phyloP scores from a whole-genome alignment of 2,888 invertebrate genomes.

The Synergus gifuensis region DNA sequence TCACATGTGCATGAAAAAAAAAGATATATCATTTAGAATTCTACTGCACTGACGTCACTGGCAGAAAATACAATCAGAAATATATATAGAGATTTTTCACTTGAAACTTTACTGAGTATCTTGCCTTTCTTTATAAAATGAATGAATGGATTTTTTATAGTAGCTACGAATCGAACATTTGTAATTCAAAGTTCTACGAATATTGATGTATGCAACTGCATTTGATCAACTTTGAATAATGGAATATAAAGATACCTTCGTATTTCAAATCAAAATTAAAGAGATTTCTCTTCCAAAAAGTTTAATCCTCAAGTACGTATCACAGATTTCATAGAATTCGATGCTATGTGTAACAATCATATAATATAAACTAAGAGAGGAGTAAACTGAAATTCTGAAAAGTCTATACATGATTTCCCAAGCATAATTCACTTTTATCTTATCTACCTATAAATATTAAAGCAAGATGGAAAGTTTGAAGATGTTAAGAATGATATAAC shows the following conservation, averaged over 20 bases:
- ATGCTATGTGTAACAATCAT: neutral
- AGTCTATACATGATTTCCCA: neutral
- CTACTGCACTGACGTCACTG: slow-evolving; percentile 5
- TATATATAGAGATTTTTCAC: too few species aligned
- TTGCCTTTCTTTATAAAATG: neutral
- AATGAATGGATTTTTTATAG: neutral
- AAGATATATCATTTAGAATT: slow-evolving; percentile 12
- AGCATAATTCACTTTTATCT: neutral
- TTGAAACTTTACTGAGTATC: too few species aligned
- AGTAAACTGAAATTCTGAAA: neutral
- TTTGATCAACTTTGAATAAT: neutral
- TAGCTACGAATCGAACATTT: neutral
- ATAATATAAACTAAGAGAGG: neutral
- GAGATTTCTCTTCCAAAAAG: neutral
- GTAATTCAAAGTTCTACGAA: neutral
- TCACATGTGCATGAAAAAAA: neutral
- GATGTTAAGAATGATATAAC: neutral
- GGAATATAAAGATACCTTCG: neutral
- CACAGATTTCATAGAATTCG: neutral
- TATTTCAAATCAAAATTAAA: neutral
- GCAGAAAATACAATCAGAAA: neutral
- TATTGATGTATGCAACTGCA: too few species aligned
- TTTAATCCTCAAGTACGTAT: neutral
- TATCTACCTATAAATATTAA: neutral
- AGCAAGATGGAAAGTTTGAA: neutral